Evolutionary conservation across 2,113 vertebrate genomes (phyloP).

Genomic region (Dipodomys spectabilis): DNA sequence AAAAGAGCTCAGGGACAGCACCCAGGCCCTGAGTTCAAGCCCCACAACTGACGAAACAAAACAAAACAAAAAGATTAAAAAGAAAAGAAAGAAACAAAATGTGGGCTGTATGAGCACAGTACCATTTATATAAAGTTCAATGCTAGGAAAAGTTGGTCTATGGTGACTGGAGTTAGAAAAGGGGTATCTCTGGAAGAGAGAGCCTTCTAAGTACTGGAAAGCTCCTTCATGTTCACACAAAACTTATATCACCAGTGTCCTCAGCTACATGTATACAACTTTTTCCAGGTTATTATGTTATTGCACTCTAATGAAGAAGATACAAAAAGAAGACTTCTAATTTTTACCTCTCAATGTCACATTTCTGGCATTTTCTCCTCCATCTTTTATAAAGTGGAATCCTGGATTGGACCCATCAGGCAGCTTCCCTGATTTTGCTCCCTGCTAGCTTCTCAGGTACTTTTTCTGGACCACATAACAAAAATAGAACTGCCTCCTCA

Average conservation of each 20-base stretch:
- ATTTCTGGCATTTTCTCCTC: background rate
- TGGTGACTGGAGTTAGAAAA: background rate
- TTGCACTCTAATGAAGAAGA: slow-evolving; percentile 14
- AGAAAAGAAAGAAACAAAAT: too few relatives aligned
- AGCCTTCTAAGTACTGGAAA: background rate
- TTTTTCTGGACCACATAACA: slow-evolving; percentile 54
- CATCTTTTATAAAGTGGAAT: slow-evolving; percentile 9
- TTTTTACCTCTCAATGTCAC: background rate
- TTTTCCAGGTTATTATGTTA: background rate
- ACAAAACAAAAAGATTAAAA: too few relatives aligned
- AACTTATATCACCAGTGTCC: background rate
- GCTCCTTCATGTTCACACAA: background rate
- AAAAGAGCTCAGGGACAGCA: too few relatives aligned
- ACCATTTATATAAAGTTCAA: slow-evolving; percentile 1
- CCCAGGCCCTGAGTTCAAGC: too few relatives aligned
- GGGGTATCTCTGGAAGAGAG: background rate
- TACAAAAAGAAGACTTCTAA: background rate
- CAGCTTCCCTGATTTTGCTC: background rate
- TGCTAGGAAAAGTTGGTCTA: background rate
- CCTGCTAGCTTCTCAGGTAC: slow-evolving; percentile 38
- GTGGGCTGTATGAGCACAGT: background rate
- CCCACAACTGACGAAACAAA: too few relatives aligned
- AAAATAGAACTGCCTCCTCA: slow-evolving; percentile 70
- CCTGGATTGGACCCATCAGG: background rate
- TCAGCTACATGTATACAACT: background rate